Evolutionary conservation across 2,888 invertebrate species (phyloP).

Genomic region (Zele albiditarsus): DNA sequence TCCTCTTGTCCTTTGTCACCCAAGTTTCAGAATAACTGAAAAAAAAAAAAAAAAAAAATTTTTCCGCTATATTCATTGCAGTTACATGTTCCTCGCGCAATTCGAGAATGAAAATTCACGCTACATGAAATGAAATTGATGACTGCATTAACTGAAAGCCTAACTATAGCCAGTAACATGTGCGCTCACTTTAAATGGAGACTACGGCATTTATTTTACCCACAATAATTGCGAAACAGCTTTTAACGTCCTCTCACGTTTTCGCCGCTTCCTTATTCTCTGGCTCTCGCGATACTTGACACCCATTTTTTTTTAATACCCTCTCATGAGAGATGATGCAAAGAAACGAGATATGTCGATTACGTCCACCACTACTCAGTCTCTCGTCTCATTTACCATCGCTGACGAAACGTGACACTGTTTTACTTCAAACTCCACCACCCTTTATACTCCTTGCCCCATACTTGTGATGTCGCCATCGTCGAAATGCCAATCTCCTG

Average conservation of each 20-base stretch:
- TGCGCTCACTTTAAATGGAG: neutral
- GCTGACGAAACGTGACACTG: slow-evolving; percentile 26
- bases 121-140: neutral
- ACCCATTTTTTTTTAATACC: neutral
- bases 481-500: slow-evolving; percentile 19
- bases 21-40: too few relatives aligned
- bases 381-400: slow-evolving; percentile 29
- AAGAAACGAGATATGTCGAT: slow-evolving; percentile 25
- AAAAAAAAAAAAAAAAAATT: neutral
- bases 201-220: neutral
- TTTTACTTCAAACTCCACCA: slow-evolving; percentile 1
- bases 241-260: neutral
- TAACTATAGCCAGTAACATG: too few relatives aligned
- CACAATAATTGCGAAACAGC: neutral
- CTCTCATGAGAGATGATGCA: neutral
- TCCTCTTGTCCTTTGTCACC: neutral
- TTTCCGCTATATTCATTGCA: neutral
- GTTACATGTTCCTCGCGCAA: neutral
- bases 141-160: neutral
- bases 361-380: slow-evolving; percentile 25
- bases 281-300: slow-evolving; percentile 14
- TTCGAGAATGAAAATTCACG: neutral
- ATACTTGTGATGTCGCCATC: slow-evolving; percentile 10
- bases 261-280: neutral
- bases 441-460: neutral